Evolutionary conservation across 2,888 invertebrate genomes (phyloP), one percentile per base, ranked within the genome.

Genomic region (Callyntrura sp.): DNA sequence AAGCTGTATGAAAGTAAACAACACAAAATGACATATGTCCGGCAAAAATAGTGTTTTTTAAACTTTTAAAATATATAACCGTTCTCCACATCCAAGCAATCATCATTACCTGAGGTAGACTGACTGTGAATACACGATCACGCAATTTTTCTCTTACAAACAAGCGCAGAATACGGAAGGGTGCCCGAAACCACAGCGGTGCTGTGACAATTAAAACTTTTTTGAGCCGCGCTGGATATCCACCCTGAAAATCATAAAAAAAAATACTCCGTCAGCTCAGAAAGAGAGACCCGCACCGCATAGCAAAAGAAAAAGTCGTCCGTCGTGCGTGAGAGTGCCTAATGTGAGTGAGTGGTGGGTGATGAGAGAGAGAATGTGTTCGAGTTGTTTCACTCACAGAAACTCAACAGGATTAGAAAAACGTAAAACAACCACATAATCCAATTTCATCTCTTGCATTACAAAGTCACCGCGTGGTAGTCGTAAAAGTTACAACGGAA

Each of bases 171-270:
- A 99, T 98, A 94, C 98, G 98, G 95, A 99, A 99, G 0, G 99
- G 99, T 90, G 99, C 99, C 95, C 98, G 98, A 95, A 99, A 99
- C 99, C 99, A 99, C 94, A 99, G 95, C 84, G 99, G 99, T 76
- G 99, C 99, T 91, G 99, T 98, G 94, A 98, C 99, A 94, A 99
- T 99, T 91, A 99, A 95, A 93, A 99, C 99, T 95, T 99, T 99
- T 95, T 99, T 99, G 94, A 99, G 95, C 94, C 98, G 97, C 43
- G 99, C 99, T 93, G 99, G 99, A 96, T 99, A 99, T 84, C 98
- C 98, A 93, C 99, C 99, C 99, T 99, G 95, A 35, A 35, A 35
- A n/a, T n/a, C n/a, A n/a, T n/a, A n/a, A n/a, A n/a, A n/a, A n/a
- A n/a, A n/a, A n/a, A n/a, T n/a, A n/a, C n/a, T n/a, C n/a, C n/a